These are phyloP conservation scores for Yasuhikotakia modesta DNA, from an alignment of 2,797 vertebrate species.

Conservation along the genomic window DNA sequence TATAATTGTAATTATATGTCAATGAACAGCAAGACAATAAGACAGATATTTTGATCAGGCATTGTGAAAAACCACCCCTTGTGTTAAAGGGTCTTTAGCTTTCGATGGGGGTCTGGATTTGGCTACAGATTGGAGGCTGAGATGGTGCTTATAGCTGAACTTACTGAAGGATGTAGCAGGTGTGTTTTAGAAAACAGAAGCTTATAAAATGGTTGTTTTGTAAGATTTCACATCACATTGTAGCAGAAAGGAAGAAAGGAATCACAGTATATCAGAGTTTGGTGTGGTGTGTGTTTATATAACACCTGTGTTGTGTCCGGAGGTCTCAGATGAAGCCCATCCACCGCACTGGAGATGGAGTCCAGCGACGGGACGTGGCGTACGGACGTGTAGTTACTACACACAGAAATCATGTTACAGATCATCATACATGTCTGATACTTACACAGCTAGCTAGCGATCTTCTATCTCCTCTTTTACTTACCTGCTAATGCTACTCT, in stretches of 20 bases:
- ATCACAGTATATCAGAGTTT: neutral
- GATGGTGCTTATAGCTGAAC: neutral
- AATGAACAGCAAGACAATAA: no score
- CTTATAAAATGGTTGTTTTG: neutral
- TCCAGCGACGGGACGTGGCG: constrained; percentile 82
- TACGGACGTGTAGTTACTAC: constrained; percentile 76
- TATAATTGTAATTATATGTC: no score
- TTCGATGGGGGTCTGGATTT: constrained; percentile 7
- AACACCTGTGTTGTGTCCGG: constrained; percentile 69
- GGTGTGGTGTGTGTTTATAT: neutral
- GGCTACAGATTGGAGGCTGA: neutral
- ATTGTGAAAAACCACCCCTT: neutral
- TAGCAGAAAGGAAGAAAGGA: no score
- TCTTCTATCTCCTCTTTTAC: neutral
- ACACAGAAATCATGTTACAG: neutral
- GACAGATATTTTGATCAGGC: no score
- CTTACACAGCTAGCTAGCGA: neutral
- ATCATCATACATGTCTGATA: neutral
- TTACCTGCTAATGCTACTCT: constrained; percentile 85
- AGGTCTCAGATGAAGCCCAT: constrained; percentile 72
- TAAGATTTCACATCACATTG: neutral
- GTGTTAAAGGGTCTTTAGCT: neutral
- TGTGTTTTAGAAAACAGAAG: neutral
- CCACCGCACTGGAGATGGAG: constrained; percentile 80
- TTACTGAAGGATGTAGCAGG: neutral